phyloP scores from a whole-genome alignment of 2,888 invertebrate species.

The Fissipunctia ypsillon region DNA sequence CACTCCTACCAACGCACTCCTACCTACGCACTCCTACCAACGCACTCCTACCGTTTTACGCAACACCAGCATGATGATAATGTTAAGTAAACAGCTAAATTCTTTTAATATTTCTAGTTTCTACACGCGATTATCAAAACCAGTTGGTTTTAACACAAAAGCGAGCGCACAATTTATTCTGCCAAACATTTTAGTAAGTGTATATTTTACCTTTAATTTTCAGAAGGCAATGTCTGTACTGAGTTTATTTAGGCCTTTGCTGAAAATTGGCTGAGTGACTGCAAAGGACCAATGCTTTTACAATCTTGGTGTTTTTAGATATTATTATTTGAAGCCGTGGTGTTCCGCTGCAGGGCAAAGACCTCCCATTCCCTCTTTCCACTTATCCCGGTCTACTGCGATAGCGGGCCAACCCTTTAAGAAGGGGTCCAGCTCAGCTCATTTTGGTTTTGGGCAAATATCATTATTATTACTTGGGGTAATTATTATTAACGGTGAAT shows the following conservation, averaged over 20 bases:
- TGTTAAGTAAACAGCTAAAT: background rate
- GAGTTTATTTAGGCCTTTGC: constrained; percentile 62
- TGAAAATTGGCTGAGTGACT: constrained; percentile 25
- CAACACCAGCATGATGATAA: too few species aligned
- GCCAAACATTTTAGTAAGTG: constrained; percentile 19
- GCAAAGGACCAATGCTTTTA: constrained; percentile 9
- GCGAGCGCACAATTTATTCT: constrained; percentile 16
- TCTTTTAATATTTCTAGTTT: background rate
- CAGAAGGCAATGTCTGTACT: constrained; percentile 11
- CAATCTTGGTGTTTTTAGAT: background rate
- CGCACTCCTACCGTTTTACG: too few species aligned
- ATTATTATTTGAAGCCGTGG: background rate
- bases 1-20: too few species aligned
- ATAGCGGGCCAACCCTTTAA: background rate
- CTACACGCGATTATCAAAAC: background rate
- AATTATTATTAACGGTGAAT: constrained; percentile 9
- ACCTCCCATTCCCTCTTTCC: background rate
- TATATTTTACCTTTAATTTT: constrained; percentile 53
- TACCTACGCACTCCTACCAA: too few species aligned
- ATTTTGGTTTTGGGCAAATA: constrained; percentile 13
- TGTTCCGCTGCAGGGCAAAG: background rate
- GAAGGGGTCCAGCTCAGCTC: background rate
- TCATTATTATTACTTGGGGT: constrained; percentile 24
- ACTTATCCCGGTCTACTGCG: background rate
- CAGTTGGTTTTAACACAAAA: background rate